Evolutionary conservation across 2,797 vertebrate species (phyloP).

Genomic region (Gymnopithys bicolor): DNA sequence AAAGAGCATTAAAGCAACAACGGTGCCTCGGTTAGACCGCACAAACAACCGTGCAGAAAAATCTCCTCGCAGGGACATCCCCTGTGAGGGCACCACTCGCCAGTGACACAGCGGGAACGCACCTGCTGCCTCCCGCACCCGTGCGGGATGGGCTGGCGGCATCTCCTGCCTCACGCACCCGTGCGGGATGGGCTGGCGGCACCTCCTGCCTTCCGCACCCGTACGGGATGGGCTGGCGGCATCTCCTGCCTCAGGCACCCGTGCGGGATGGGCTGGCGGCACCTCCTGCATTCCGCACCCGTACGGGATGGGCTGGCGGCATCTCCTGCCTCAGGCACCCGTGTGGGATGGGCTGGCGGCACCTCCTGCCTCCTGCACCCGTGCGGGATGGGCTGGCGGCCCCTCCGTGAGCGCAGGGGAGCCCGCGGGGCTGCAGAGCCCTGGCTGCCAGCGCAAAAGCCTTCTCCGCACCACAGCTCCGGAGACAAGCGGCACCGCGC

Average conservation of each 20-base stretch:
- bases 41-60: rapidly evolving
- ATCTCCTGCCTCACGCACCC: background rate
- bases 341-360: too few species aligned
- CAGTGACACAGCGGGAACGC: rapidly evolving
- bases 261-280: background rate
- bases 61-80: background rate
- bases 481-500: background rate
- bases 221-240: background rate
- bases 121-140: background rate
- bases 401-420: rapidly evolving
- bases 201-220: too few species aligned
- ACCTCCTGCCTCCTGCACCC: too few species aligned
- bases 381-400: background rate
- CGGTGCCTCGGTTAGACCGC: background rate
- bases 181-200: background rate
- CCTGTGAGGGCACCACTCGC: background rate
- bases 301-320: too few species aligned
- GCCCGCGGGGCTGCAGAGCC: rapidly evolving
- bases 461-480: background rate
- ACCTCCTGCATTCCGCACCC: background rate
- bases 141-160: background rate
- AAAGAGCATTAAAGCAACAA: background rate
- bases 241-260: background rate
- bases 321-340: too few species aligned
- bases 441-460: background rate